Percentiles rank a stretch among this genome's conserved stretches.
Conservation (phyloP, 1,140 invertebrate species). For the Scaptomyza graminum region DNA sequence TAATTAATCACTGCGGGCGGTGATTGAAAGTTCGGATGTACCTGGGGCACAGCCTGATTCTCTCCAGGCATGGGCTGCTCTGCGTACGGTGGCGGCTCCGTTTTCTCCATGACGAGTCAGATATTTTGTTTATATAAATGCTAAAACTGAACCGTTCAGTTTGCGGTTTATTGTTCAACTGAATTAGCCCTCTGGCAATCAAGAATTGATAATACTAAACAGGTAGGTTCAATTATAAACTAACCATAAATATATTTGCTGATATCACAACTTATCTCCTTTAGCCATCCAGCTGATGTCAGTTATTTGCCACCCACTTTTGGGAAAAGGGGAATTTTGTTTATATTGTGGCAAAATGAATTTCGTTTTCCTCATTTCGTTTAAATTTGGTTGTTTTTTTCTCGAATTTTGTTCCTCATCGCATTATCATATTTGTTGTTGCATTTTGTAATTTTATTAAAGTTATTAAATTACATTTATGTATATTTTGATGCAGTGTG, state of each 20-base stretch:
- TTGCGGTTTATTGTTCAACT: conserved; percentile 14
- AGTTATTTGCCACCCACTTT: conserved; percentile 2
- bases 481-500: conserved; percentile 50
- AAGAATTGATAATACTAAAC: not conserved
- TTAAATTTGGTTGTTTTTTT: conserved; percentile 13
- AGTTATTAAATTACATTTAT: conserved; percentile 25
- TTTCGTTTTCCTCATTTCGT: conserved; percentile 39
- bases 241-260: not conserved
- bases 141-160: not conserved
- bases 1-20: conserved; percentile 7
- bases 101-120: conserved; percentile 36
- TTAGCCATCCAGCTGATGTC: not conserved
- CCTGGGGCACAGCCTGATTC: not conserved
- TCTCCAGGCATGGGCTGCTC: conserved; percentile 52
- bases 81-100: conserved; percentile 75
- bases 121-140: not conserved
- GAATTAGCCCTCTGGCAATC: not conserved
- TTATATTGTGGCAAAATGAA: no score
- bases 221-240: not conserved
- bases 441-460: conserved; percentile 53
- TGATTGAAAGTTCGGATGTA: not conserved
- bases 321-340: conserved; percentile 9
- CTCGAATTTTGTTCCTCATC: conserved; percentile 63
- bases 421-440: conserved; percentile 49
- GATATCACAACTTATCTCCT: conserved; percentile 6